phyloP scores from a whole-genome alignment of 1,140 invertebrate species.

The Ditylenchus dipsaci region DNA sequence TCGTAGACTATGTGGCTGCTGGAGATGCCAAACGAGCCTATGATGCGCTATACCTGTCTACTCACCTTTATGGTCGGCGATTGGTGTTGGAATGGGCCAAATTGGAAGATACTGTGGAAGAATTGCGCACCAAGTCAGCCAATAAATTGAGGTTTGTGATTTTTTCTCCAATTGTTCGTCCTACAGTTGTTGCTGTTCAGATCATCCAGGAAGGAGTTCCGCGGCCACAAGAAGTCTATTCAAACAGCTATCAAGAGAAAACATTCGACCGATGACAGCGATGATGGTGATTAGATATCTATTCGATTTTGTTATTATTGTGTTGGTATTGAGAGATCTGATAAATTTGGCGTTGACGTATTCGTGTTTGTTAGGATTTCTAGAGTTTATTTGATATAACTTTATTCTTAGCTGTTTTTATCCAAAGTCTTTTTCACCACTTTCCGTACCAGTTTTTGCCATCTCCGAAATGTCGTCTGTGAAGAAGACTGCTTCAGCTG shows the following conservation, averaged over 20 bases:
- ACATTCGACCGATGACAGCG: too few relatives aligned
- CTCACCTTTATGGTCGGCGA: constrained; percentile 90
- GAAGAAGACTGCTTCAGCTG: constrained; percentile 29
- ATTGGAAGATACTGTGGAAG: constrained; percentile 59
- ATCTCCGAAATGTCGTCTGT: background rate
- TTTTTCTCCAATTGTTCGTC: too few relatives aligned
- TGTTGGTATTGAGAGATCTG: too few relatives aligned
- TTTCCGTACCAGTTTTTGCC: too few relatives aligned
- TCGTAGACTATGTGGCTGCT: constrained; percentile 83
- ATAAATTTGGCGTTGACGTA: too few relatives aligned
- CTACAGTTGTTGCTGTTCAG: too few relatives aligned
- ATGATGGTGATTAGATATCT: too few relatives aligned
- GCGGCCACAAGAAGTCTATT: too few relatives aligned
- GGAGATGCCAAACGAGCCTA: constrained; percentile 90
- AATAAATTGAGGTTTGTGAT: constrained; percentile 7
- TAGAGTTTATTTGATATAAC: background rate
- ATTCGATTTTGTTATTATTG: too few relatives aligned
- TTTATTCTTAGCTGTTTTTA: background rate
- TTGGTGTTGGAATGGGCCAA: constrained; percentile 93
- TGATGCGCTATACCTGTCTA: constrained; percentile 83
- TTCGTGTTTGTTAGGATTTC: background rate
- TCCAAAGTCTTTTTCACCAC: too few relatives aligned
- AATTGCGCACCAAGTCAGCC: constrained; percentile 44
- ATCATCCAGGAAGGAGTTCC: too few relatives aligned
- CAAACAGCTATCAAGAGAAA: too few relatives aligned